These are phyloP conservation scores for Folsomia candida DNA, from an alignment of 2,888 invertebrate genomes.

Conservation along the genomic window DNA sequence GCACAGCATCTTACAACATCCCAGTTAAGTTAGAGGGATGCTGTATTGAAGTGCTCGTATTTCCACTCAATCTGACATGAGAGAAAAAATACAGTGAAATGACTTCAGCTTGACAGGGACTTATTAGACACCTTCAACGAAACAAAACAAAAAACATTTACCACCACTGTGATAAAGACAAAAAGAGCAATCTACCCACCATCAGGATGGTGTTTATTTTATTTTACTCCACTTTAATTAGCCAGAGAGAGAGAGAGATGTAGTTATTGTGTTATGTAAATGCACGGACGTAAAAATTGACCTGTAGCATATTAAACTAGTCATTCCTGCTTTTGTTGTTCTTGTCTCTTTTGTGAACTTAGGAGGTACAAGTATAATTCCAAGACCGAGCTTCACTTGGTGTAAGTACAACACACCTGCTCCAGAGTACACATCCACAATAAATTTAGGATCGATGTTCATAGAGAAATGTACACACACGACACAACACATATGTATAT, in stretches of 20 bases:
- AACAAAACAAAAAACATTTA: neutral
- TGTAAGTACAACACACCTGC: too few species aligned
- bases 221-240: neutral
- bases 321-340: too few species aligned
- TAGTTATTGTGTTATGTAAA: neutral
- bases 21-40: neutral
- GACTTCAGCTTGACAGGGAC: neutral
- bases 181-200: neutral
- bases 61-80: neutral
- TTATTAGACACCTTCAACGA: neutral
- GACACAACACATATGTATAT: too few species aligned
- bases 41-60: neutral
- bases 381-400: too few species aligned
- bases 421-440: too few species aligned
- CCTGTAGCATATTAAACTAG: neutral
- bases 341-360: too few species aligned
- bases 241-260: neutral
- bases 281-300: neutral
- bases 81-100: neutral
- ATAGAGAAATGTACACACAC: too few species aligned
- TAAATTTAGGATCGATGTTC: too few species aligned
- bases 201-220: neutral
- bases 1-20: neutral
- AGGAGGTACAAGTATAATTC: too few species aligned
- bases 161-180: neutral